Evolutionary conservation across 2,113 vertebrate genomes (phyloP), one percentile per base, ranked within the genome.

Genomic region (Cyanistes caeruleus): DNA sequence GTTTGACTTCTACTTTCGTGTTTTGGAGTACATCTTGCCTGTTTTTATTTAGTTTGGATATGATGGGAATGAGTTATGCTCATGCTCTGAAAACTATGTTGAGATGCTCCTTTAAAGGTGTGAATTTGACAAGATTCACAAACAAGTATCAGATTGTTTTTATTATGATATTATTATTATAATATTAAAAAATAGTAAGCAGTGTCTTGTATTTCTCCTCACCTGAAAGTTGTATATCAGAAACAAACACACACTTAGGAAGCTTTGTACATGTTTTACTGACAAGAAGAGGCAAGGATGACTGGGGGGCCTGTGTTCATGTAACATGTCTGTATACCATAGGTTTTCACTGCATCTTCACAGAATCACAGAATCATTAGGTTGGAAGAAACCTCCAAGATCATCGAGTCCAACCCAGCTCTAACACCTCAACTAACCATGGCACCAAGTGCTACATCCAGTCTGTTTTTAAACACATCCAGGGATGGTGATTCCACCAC

Each of bases 281-380:
- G 58, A 48, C 10, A 75, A 56, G 64, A 80, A 28, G 49, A 84
- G 27, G 11, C 49, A 63, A 65, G 11, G n/a, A 27, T 74, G 76
- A 44, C 33, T 55, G 15, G 14, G 14, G 15, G 49, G 41, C n/a
- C 33, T 79, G 18, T 62, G 64, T 70, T 91, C 2, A 0, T 39
- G 37, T 37, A 37, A 52, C 35, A 44, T 1, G 10, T 62, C 35
- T 44, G 15, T 51, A 19, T 79, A 41, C 62, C 0, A 0, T 11
- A 76, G n/a, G 15, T 73, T 19, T 64, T 82, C 74, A 41, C 14
- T 77, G 55, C 43, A 15, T 90, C 65, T 69, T 91, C 43, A 43
- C 43, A 43, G 43, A 43, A 43, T 43, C 43, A 43, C 43, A 43
- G 43, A 43, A 43, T 43, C 43, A 43, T 43, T 43, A 16, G 43